Base-by-base conservation (phyloP, 2,113 vertebrate species). In the Hippocampus barbouri region DNA sequence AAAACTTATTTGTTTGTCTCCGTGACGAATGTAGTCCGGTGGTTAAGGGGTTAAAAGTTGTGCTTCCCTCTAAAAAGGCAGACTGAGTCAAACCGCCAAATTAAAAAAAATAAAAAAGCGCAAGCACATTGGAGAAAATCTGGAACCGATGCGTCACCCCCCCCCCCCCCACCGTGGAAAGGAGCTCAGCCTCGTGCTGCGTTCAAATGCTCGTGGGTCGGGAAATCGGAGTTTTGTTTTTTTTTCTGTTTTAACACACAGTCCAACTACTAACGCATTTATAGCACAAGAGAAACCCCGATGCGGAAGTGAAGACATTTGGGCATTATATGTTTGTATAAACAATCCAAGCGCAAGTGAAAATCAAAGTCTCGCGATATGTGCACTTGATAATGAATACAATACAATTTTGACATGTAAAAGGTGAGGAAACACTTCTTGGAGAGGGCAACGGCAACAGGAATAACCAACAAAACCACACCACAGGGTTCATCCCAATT, bases 11-110 rank as follows among this genome's bases (percentile, higher is more conserved):
- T 45, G 14, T 49, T 25, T 16, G n/a, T 30, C 38, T 45, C 38
- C 27, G 18, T 40, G 6, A 41, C 9, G 38, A 23, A 69, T 16
- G 5, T 6, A 8, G 20, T 53, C 8, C 8, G 49, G 49, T 11
- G 8, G n/a, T 49, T 47, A 56, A 81, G 78, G 30, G 41, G 85
- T 89, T 89, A 87, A 81, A 41, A 51, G 7, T 76, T 73, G 25
- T 20, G 56, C 16, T 49, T 45, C 12, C n/a, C 63, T 11, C 38
- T 1, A 59, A 51, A 80, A 72, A 83, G 87, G 87, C 84, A 88
- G 1, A 76, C 59, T 79, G 81, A 81, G 38, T 72, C 43, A 43
- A 74, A 56, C 71, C 64, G 74, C 69, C 77, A 77, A 81, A n/a
- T 73, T 30, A 79, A 83, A 79, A 11, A 40, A 49, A 34, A 30